Evolutionary conservation across 2,113 vertebrate species (phyloP).

Genomic region (Rhineura floridana): DNA sequence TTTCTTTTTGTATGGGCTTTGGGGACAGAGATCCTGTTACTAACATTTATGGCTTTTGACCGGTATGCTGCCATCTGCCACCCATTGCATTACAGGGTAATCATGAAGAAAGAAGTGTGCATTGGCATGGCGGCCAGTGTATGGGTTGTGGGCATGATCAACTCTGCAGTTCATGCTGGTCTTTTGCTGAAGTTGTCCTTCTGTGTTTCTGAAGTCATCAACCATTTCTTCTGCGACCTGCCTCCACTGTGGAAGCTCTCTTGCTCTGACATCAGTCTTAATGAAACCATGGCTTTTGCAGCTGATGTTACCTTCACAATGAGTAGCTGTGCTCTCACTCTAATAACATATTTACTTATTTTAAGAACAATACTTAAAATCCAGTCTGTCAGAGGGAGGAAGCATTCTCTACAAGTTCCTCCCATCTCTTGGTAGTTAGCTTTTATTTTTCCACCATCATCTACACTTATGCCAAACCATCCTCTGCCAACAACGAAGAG

Average conservation of each 20-base stretch:
- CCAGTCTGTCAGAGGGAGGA: background rate
- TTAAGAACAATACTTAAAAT: background rate
- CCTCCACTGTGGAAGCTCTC: slow-evolving; percentile 40
- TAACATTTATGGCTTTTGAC: background rate
- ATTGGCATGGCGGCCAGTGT: background rate
- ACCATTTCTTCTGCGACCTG: background rate
- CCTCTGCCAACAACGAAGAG: background rate
- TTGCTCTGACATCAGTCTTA: slow-evolving; percentile 28
- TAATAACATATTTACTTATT: background rate
- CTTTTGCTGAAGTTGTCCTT: slow-evolving; percentile 13
- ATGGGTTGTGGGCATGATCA: background rate
- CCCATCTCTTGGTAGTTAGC: background rate
- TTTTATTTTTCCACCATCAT: background rate
- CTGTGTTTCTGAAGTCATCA: background rate
- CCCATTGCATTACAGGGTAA: background rate
- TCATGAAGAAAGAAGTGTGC: background rate
- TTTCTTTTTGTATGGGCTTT: slow-evolving; percentile 43
- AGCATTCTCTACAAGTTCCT: background rate
- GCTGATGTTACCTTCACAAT: background rate
- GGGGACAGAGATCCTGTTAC: background rate
- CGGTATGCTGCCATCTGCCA: background rate
- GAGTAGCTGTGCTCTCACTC: slow-evolving; percentile 6
- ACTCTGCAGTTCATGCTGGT: background rate
- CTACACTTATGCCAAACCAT: background rate
- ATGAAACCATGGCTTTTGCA: background rate